Conservation (phyloP, 2,113 vertebrate species). For the Nycticorax nycticorax region DNA sequence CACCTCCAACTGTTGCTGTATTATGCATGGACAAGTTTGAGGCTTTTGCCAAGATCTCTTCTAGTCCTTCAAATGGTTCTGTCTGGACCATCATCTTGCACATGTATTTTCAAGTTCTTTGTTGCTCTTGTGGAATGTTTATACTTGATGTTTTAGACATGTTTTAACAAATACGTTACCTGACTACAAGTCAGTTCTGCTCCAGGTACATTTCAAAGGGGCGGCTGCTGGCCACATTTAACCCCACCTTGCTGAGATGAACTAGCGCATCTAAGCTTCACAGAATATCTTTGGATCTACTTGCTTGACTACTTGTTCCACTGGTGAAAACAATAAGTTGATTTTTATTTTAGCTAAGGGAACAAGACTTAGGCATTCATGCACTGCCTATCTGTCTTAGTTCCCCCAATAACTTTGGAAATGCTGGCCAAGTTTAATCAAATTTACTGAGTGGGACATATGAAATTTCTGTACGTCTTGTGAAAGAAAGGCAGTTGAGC, state of each 20-base stretch:
- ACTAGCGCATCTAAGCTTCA: neutral
- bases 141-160: neutral
- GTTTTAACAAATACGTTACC: constrained; percentile 12
- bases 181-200: constrained; percentile 17
- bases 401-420: neutral
- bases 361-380: neutral
- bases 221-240: constrained; percentile 22
- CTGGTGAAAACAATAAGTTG: neutral
- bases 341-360: neutral
- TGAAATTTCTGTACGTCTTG: neutral
- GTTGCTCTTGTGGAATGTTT: neutral
- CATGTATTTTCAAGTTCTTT: constrained; percentile 1
- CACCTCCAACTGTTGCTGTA: constrained; percentile 1
- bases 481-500: neutral
- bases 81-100: neutral
- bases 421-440: neutral
- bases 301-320: neutral
- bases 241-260: neutral
- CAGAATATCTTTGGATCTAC: neutral
- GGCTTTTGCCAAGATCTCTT: neutral
- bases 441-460: neutral
- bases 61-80: neutral
- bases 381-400: neutral
- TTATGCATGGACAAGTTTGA: neutral
- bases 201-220: neutral